Conservation (phyloP, 1,140 invertebrate genomes). For the Portunus trituberculatus region DNA sequence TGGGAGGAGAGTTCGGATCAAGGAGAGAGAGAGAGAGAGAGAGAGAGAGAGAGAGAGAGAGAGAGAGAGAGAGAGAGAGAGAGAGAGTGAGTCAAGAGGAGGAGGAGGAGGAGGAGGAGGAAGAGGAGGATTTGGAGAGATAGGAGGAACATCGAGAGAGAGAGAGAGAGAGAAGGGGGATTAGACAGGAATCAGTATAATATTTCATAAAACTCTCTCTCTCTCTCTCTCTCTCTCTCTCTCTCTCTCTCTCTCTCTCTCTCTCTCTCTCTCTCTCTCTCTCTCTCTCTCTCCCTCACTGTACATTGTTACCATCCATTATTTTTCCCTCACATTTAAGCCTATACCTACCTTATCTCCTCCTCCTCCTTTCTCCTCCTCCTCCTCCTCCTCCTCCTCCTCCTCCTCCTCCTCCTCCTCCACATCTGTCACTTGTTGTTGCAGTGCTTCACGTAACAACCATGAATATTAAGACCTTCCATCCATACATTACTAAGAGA, state of each 20-base stretch:
- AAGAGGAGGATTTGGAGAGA: not conserved
- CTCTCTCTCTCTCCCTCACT: constrained; percentile 18
- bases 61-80: not conserved
- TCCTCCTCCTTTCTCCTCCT: not conserved
- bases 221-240: no score
- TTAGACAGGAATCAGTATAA: no score
- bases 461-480: not conserved
- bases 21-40: not conserved
- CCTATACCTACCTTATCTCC: not conserved
- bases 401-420: constrained; percentile 7
- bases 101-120: not conserved
- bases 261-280: constrained; percentile 20
- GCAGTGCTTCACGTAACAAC: not conserved
- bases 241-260: not conserved
- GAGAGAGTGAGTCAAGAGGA: not conserved
- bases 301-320: not conserved
- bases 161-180: not conserved
- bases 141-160: not conserved
- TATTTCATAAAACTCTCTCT: no score
- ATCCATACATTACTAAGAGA: not conserved
- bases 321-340: not conserved
- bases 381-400: not conserved
- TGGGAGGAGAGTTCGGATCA: not conserved
- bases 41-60: not conserved
- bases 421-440: not conserved